phyloP scores from a whole-genome alignment of 2,797 vertebrate species.

The Xiphorhynchus erythropygius region DNA sequence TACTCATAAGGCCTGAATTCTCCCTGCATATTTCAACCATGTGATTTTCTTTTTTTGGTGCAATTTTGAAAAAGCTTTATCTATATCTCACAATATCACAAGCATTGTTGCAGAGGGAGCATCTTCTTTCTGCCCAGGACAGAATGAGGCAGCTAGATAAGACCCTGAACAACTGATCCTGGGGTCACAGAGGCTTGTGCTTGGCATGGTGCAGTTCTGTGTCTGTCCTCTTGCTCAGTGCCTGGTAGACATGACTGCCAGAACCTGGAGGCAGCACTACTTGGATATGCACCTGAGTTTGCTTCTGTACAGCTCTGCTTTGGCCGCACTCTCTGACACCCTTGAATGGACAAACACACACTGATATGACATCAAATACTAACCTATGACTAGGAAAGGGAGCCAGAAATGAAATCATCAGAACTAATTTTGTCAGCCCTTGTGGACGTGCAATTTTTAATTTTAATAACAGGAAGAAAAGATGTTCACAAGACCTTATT shows the following conservation, averaged over 20 bases:
- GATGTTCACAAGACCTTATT: background rate
- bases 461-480: background rate
- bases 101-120: background rate
- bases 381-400: background rate
- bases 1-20: background rate
- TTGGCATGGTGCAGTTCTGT: fast-evolving
- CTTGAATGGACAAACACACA: fast-evolving
- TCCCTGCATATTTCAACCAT: fast-evolving
- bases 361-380: background rate
- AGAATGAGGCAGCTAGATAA: background rate
- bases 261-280: background rate
- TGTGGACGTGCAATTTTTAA: background rate
- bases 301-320: background rate
- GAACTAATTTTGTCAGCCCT: background rate
- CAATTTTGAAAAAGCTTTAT: background rate
- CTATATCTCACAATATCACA: background rate
- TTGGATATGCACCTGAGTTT: background rate
- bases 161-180: background rate
- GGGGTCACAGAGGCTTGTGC: background rate
- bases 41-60: background rate
- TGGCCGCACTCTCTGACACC: background rate
- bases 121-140: background rate
- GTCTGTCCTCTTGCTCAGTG: background rate
- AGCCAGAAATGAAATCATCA: background rate
- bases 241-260: fast-evolving